Conservation (phyloP, 2,113 vertebrate species). For the Otis tarda region DNA sequence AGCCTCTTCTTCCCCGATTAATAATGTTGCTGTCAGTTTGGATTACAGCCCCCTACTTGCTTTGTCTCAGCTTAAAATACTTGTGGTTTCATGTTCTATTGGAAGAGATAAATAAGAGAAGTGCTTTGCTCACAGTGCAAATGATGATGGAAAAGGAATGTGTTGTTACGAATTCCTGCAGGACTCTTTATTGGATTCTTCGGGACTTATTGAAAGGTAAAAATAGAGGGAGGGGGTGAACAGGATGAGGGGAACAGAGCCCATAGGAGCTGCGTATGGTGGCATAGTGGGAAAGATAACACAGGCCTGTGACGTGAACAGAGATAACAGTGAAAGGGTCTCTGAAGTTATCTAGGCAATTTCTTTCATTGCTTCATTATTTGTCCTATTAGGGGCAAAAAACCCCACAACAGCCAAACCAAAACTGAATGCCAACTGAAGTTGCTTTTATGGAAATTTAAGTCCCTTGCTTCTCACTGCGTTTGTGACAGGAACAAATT, state of each 20-base stretch:
- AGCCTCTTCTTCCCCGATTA: conserved; percentile 38
- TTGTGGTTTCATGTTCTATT: conserved; percentile 75
- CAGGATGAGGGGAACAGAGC: background rate
- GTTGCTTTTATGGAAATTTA: background rate
- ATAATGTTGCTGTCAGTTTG: conserved; percentile 76
- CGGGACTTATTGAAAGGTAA: background rate
- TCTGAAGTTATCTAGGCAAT: conserved; percentile 4
- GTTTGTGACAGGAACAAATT: background rate
- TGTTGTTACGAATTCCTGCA: conserved; percentile 37
- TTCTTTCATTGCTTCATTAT: background rate
- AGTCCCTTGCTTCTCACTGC: background rate
- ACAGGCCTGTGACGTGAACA: background rate
- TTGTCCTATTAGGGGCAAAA: background rate
- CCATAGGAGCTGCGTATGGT: background rate
- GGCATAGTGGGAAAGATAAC: conserved; percentile 27
- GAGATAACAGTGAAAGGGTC: conserved; percentile 32
- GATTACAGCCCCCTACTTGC: conserved; percentile 72
- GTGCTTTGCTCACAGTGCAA: conserved; percentile 55
- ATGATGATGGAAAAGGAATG: conserved; percentile 66
- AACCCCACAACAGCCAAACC: background rate
- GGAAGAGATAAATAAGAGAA: conserved; percentile 52
- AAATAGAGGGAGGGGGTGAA: background rate
- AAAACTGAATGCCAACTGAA: background rate
- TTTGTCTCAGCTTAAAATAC: conserved; percentile 77
- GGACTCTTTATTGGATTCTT: conserved; percentile 54